These are phyloP conservation scores for Chelidonichthys spinosus DNA, from an alignment of 2,797 vertebrate genomes.

Conservation along the genomic window DNA sequence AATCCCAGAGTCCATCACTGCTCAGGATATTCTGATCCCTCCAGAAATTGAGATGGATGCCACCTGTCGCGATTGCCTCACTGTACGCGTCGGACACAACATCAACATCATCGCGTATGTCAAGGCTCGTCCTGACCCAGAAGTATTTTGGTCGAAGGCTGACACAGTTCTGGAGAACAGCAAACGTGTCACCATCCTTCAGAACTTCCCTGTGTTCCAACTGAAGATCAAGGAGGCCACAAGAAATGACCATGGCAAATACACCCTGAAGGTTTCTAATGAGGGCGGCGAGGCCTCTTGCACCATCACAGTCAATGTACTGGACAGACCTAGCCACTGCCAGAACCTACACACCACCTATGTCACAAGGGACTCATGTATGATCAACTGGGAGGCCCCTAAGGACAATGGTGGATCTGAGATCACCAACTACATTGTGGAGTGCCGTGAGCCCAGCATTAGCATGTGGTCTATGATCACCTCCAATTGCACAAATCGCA, in stretches of 20 bases:
- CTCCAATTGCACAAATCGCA: conserved; percentile 93
- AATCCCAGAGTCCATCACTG: conserved; percentile 91
- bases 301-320: conserved; percentile 92
- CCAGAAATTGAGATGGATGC: conserved; percentile 96
- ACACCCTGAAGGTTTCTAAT: conserved; percentile 93
- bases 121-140: conserved; percentile 94
- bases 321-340: conserved; percentile 97
- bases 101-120: conserved; percentile 92
- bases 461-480: conserved; percentile 96
- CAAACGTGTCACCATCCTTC: conserved; percentile 87
- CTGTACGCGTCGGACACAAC: conserved; percentile 96
- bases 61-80: conserved; percentile 90
- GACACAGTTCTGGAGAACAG: conserved; percentile 87
- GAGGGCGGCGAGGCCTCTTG: conserved; percentile 95
- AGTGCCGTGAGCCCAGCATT: conserved; percentile 94
- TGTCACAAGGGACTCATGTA: conserved; percentile 92
- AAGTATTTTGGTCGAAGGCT: conserved; percentile 94
- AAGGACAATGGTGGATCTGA: conserved; percentile 97
- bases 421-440: conserved; percentile 99
- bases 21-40: conserved; percentile 96
- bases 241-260: conserved; percentile 94
- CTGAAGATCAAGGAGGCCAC: conserved; percentile 93
- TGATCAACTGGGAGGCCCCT: conserved; percentile 96
- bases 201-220: conserved; percentile 91
- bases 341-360: conserved; percentile 92